Percentiles rank a stretch among this genome's conserved stretches.
phyloP scores from a whole-genome alignment of 2,888 invertebrate species.

The Pterostichus madidus region DNA sequence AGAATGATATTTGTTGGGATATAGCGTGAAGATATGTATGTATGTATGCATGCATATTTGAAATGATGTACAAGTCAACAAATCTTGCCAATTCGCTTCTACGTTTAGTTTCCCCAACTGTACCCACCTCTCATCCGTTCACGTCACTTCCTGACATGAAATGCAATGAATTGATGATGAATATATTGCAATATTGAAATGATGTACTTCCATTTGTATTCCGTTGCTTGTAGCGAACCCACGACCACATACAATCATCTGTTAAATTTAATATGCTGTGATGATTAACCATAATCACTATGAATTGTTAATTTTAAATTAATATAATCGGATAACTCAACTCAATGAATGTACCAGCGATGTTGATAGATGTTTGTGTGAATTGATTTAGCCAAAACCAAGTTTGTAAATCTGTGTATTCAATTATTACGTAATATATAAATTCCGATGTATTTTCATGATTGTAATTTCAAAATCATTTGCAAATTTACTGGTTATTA shows the following conservation, averaged over 20 bases:
- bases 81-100: background rate
- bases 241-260: slow-evolving; percentile 34
- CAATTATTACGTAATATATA: slow-evolving; percentile 47
- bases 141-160: slow-evolving; percentile 22
- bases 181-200: slow-evolving; percentile 59
- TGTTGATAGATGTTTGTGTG: slow-evolving; percentile 47
- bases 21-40: too few relatives aligned
- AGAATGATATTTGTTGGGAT: too few relatives aligned
- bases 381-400: slow-evolving; percentile 45
- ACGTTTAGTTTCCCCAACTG: background rate
- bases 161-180: slow-evolving; percentile 54
- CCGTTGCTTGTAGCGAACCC: background rate
- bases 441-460: slow-evolving; percentile 42
- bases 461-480: slow-evolving; percentile 38
- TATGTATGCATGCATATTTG: too few relatives aligned
- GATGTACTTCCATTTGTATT: slow-evolving; percentile 33
- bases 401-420: slow-evolving; percentile 43
- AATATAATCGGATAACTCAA: slow-evolving; percentile 62
- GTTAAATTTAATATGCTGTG: slow-evolving; percentile 61
- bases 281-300: slow-evolving; percentile 63
- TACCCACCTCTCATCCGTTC: slow-evolving; percentile 2
- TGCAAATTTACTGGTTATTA: slow-evolving; percentile 20
- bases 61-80: too few relatives aligned
- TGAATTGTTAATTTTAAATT: slow-evolving; percentile 63
- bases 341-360: slow-evolving; percentile 32